Percentiles rank a stretch among this genome's conserved stretches.
Conservation (phyloP, 2,113 vertebrate species). For the Anser brachyrhynchus region DNA sequence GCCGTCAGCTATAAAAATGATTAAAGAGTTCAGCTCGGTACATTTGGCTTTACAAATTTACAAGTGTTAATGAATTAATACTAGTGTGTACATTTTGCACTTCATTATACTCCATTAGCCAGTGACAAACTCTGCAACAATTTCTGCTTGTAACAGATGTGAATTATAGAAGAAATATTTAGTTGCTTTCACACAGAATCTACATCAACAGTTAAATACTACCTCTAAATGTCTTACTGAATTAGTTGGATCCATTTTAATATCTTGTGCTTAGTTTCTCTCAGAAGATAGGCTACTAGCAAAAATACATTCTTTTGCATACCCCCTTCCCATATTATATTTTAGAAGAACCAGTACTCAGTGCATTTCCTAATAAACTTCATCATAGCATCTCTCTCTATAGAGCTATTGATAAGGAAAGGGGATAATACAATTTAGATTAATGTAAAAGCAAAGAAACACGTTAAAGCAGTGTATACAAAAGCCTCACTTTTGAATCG, state of each 20-base stretch:
- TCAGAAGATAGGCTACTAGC: constrained; percentile 77
- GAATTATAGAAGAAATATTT: constrained; percentile 62
- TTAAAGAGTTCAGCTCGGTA: constrained; percentile 71
- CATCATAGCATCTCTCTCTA: constrained; percentile 66
- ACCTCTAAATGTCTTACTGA: constrained; percentile 66
- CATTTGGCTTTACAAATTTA: constrained; percentile 80
- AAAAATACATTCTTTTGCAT: constrained; percentile 80
- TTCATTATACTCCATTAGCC: constrained; percentile 69
- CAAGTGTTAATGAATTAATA: constrained; percentile 75
- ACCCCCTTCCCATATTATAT: constrained; percentile 62
- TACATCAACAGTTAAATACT: constrained; percentile 77
- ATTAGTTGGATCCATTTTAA: constrained; percentile 66
- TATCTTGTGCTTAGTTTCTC: constrained; percentile 79
- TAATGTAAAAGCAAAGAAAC: constrained; percentile 70
- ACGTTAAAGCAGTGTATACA: constrained; percentile 53
- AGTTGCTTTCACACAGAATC: constrained; percentile 70
- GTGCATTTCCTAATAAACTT: constrained; percentile 81
- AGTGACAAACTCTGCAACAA: constrained; percentile 67
- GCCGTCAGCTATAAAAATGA: constrained; percentile 78
- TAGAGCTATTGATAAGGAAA: constrained; percentile 70
- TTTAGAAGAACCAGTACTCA: constrained; percentile 78
- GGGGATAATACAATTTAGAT: constrained; percentile 67
- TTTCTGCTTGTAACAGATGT: constrained; percentile 41
- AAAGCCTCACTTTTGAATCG: constrained; percentile 36
- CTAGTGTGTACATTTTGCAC: constrained; percentile 53